Base-by-base conservation (phyloP, 2,113 vertebrate species). In the Caloenas nicobarica region DNA sequence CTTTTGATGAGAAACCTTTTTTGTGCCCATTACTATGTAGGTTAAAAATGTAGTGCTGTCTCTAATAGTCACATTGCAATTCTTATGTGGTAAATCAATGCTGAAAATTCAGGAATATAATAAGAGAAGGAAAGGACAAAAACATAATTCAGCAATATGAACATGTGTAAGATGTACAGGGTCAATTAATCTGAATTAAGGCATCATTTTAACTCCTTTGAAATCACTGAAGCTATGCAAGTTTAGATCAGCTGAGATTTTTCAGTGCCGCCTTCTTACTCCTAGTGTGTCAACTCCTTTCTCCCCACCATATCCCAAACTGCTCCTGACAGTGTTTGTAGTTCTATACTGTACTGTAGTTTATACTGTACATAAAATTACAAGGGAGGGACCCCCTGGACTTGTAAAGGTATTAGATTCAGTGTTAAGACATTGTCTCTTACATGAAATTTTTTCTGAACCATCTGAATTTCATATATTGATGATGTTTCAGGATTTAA, bases 1-100 rank as follows among this genome's bases (percentile, higher is more conserved):
- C 53, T 96, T 81, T 96, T 94, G 44, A 86, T 78, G 81, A 97
- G 86, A 93, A 95, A 95, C 50, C 72, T 95, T 97, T 50, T 72
- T 31, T 70, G 64, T 92, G 44, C 34, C 61, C 81, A 73, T 77
- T 83, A 86, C 19, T 86, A 83, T 17, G 21, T 69, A 93, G 40
- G 90, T 95, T 95, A 90, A 97, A 95, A 97, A 81, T 76, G 69
- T 14, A 76, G 17, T 54, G 21, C 22, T 94, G 36, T 31, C 29
- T 44, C 19, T 93, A 77, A 65, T 58, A 76, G 64, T 56, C 58
- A 69, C 46, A 83, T 56, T 92, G 6, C 38, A 95, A 77, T 93
- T 88, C 25, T 51, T 71, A 40, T 40, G 25, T 18, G 13, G 78
- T 36, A 86, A 91, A 82, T 79, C 54, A 85, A 0, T 76, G 42